These are phyloP conservation scores for Oryzias sinensis DNA, from an alignment of 2,797 vertebrate genomes.

Conservation along the genomic window DNA sequence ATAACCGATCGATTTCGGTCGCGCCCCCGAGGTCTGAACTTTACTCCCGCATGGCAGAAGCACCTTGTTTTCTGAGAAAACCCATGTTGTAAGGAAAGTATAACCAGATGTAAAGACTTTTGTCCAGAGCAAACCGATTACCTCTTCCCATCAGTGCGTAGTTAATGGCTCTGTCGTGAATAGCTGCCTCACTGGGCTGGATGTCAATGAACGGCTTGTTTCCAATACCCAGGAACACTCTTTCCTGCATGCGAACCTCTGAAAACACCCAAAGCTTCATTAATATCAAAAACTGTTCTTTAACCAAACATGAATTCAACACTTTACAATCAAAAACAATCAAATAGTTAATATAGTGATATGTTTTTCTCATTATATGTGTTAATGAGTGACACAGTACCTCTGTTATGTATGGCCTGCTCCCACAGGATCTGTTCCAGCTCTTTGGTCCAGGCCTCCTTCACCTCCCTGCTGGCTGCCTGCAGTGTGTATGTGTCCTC, in stretches of 20 bases:
- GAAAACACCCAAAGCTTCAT: neutral
- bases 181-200: constrained; percentile 83
- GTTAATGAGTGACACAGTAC: constrained; percentile 38
- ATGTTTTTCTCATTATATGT: too few species aligned
- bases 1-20: constrained; percentile 76
- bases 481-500: constrained; percentile 83
- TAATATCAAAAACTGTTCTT: neutral
- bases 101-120: neutral
- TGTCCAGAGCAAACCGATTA: constrained; percentile 18
- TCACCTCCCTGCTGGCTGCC: constrained; percentile 68
- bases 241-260: constrained; percentile 85
- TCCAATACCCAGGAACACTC: constrained; percentile 84
- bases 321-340: too few species aligned
- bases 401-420: constrained; percentile 83
- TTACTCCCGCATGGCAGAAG: constrained; percentile 17
- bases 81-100: neutral
- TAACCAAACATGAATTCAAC: neutral
- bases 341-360: too few species aligned
- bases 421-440: constrained; percentile 84
- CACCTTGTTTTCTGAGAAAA: constrained; percentile 58
- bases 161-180: constrained; percentile 80
- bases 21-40: constrained; percentile 39
- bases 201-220: constrained; percentile 86
- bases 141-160: constrained; percentile 74
- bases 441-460: constrained; percentile 81